Conservation (phyloP, 64 coral and sea anemone genomes). For the Stichodactyla helianthus region DNA sequence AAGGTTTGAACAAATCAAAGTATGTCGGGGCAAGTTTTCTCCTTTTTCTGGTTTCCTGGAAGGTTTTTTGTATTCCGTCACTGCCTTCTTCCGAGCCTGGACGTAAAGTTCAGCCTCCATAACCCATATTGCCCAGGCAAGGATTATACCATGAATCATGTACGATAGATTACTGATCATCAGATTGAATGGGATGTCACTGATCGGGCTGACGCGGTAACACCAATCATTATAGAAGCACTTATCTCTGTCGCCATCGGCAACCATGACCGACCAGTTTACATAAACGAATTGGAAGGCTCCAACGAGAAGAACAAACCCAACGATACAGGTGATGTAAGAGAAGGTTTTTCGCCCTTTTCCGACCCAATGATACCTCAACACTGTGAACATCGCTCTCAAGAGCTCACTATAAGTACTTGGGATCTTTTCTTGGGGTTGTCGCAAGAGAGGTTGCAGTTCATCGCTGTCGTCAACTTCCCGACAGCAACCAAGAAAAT, state of each 20-base stretch:
- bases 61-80: neutral
- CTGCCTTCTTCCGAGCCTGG: neutral
- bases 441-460: constrained; percentile 1
- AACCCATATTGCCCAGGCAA: constrained; percentile 63
- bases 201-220: constrained; percentile 35
- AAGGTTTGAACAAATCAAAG: constrained; percentile 19
- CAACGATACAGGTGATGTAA: constrained; percentile 62
- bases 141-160: constrained; percentile 66
- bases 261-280: constrained; percentile 28
- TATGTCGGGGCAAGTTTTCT: constrained; percentile 32
- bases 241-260: constrained; percentile 22
- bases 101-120: constrained; percentile 56
- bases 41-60: neutral
- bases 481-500: neutral
- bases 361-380: constrained; percentile 49
- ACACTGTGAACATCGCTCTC: constrained; percentile 13
- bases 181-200: constrained; percentile 72
- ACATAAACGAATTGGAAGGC: constrained; percentile 60
- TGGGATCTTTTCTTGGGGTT: neutral
- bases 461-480: constrained; percentile 1
- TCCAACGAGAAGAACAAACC: constrained; percentile 49
- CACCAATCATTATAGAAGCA: constrained; percentile 59
- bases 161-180: constrained; percentile 84
- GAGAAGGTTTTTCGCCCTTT: constrained; percentile 48
- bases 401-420: constrained; percentile 9